phyloP scores from a whole-genome alignment of 2,797 vertebrate genomes.

The Myotis pilosus region DNA sequence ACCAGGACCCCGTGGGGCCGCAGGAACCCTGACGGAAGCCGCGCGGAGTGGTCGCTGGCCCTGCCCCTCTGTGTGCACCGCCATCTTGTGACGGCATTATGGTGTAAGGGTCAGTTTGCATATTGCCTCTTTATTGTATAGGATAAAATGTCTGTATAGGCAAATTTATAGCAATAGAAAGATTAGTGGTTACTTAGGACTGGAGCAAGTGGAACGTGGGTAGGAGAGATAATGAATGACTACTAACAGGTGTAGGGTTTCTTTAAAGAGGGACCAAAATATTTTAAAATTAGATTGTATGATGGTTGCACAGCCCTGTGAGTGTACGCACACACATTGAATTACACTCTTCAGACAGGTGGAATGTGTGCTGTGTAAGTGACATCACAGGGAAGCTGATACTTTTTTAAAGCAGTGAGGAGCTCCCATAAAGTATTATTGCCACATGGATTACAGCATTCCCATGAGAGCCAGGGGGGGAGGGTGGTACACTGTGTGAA shows the following conservation, averaged over 20 bases:
- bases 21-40: too few species aligned
- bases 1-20: too few species aligned
- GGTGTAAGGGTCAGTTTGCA: too few species aligned
- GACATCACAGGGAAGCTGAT: neutral
- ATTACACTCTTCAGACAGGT: neutral
- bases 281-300: neutral
- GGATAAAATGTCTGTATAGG: neutral
- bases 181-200: neutral
- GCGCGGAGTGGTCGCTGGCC: too few species aligned
- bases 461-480: neutral
- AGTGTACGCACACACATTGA: neutral
- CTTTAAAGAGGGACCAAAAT: neutral
- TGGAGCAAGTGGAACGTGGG: neutral
- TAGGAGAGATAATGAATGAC: neutral
- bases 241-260: neutral
- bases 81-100: too few species aligned
- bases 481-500: neutral
- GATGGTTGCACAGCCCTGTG: neutral
- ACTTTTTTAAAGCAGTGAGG: neutral
- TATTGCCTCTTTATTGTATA: too few species aligned
- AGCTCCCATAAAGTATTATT: neutral
- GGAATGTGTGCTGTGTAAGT: neutral
- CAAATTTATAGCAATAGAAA: neutral
- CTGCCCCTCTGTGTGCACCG: too few species aligned
- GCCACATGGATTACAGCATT: neutral